phyloP scores from a whole-genome alignment of 2,113 vertebrate genomes.

The Stomatorhinus ivindoensis region DNA sequence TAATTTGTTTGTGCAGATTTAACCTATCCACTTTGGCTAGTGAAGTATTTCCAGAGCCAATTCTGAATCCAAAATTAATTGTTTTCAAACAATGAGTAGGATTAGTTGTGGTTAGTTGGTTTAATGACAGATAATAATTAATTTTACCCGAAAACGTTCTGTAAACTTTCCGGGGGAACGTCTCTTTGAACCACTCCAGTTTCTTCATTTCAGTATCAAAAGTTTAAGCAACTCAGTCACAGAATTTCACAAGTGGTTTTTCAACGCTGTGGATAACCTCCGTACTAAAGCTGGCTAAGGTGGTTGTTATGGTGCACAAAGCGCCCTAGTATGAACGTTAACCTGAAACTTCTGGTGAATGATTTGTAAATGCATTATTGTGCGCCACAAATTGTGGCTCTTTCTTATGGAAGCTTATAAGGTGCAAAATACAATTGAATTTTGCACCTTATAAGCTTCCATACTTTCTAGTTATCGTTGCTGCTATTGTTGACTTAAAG shows the following conservation, averaged over 20 bases:
- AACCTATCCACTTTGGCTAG: not conserved
- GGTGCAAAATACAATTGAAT: too few species aligned
- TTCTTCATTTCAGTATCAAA: not conserved
- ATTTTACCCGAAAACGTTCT: not conserved
- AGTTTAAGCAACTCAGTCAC: not conserved
- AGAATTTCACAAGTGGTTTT: not conserved
- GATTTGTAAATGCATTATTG: not conserved
- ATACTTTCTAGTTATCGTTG: not conserved
- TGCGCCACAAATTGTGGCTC: not conserved
- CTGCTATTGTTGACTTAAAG: not conserved
- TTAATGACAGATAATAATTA: not conserved
- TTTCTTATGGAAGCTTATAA: too few species aligned
- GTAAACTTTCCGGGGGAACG: not conserved
- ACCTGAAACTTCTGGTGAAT: not conserved
- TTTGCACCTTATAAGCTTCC: too few species aligned
- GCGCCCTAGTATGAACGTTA: not conserved
- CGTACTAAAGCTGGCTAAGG: not conserved
- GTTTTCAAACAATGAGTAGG: not conserved
- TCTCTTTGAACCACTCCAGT: not conserved
- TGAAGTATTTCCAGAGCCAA: not conserved
- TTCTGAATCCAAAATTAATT: not conserved
- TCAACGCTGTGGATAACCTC: not conserved
- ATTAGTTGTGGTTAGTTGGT: not conserved
- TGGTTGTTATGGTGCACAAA: not conserved
- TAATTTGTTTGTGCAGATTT: not conserved